These are phyloP conservation scores for Metallyticus violacea DNA, from an alignment of 2,888 invertebrate genomes.

Conservation along the genomic window DNA sequence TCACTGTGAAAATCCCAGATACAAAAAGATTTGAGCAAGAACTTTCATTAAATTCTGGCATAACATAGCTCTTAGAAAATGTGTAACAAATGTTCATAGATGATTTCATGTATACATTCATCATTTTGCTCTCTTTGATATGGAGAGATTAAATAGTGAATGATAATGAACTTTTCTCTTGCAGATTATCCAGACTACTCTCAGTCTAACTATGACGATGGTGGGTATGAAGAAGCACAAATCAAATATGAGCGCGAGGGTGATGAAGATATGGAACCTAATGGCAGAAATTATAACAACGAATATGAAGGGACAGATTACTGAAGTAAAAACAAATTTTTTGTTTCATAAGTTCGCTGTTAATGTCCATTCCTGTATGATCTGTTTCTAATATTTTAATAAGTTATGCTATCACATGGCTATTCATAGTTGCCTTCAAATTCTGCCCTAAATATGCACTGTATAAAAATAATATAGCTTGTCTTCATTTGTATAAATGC, in stretches of 20 bases:
- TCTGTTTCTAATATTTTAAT: background rate
- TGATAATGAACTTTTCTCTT: slow-evolving; percentile 36
- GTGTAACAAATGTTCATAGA: too few relatives aligned
- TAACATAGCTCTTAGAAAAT: too few relatives aligned
- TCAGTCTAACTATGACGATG: slow-evolving; percentile 45
- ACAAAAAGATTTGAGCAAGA: too few relatives aligned
- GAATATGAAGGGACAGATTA: slow-evolving; percentile 32
- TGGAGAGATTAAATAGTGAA: too few relatives aligned
- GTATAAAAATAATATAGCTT: background rate
- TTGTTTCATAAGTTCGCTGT: background rate
- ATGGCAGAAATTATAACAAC: slow-evolving; percentile 29
- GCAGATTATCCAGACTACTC: slow-evolving; percentile 73
- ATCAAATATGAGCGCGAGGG: slow-evolving; percentile 59
- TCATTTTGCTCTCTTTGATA: too few relatives aligned
- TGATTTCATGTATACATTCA: too few relatives aligned
- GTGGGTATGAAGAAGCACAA: slow-evolving; percentile 58
- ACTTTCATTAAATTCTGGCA: too few relatives aligned
- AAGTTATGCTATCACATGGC: background rate
- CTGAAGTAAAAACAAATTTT: background rate
- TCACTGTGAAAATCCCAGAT: too few relatives aligned
- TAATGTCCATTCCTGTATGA: background rate
- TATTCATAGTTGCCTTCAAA: background rate
- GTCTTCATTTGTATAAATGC: too few relatives aligned
- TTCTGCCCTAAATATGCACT: background rate
- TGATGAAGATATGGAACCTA: slow-evolving; percentile 25